Evolutionary conservation across 2,888 invertebrate species (phyloP).

Genomic region (Himalopsyche tibetana): DNA sequence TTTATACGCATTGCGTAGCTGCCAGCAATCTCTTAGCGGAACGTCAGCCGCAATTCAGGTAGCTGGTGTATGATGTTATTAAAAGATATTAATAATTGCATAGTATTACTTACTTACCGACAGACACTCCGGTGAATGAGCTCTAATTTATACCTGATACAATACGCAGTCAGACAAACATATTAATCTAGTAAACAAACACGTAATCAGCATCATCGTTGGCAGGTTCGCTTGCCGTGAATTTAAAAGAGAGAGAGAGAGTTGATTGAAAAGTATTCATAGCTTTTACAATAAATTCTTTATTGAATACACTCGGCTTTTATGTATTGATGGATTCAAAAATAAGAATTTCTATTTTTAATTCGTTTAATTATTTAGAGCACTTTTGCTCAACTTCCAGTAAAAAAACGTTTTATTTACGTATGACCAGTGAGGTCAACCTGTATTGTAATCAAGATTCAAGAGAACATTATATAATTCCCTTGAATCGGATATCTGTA

Average conservation of each 20-base stretch:
- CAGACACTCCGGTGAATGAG: neutral
- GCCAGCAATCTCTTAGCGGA: neutral
- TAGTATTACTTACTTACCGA: neutral
- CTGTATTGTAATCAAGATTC: too few species aligned
- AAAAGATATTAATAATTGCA: conserved; percentile 26
- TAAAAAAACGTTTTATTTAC: too few species aligned
- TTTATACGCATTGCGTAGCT: conserved; percentile 9
- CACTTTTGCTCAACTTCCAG: too few species aligned
- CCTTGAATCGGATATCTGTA: too few species aligned
- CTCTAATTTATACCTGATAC: neutral
- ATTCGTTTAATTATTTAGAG: too few species aligned
- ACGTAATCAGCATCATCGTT: neutral
- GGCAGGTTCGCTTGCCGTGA: neutral
- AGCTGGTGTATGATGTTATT: conserved; percentile 4
- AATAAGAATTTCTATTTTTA: too few species aligned
- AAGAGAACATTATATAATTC: too few species aligned
- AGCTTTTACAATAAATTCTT: too few species aligned
- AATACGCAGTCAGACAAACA: neutral
- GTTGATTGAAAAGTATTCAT: neutral
- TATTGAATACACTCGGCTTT: too few species aligned
- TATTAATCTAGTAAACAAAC: neutral
- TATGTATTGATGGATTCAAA: too few species aligned
- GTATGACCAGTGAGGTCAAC: too few species aligned
- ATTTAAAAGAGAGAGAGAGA: neutral
- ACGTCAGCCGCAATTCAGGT: conserved; percentile 20